phyloP scores from a whole-genome alignment of 2,888 invertebrate species.

The Gonocerus acuteangulatus region DNA sequence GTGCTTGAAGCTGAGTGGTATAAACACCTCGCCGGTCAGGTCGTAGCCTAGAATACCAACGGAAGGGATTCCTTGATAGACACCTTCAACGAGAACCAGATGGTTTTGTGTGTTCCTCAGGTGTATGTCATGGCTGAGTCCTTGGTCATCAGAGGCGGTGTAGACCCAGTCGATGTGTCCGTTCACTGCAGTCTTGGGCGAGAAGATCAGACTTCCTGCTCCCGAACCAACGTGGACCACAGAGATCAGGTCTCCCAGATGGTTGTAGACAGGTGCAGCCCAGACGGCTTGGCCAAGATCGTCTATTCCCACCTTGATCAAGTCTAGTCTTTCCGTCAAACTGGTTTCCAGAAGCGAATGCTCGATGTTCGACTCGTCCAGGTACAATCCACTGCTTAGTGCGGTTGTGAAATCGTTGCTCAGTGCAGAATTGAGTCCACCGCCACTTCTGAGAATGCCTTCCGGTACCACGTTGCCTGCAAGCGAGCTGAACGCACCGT shows the following conservation, averaged over 20 bases:
- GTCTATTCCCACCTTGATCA: neutral
- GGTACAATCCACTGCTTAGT: too few species aligned
- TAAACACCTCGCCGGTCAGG: neutral
- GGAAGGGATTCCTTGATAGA: neutral
- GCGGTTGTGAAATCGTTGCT: too few species aligned
- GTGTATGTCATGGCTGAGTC: neutral
- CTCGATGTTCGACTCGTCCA: too few species aligned
- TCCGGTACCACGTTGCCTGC: too few species aligned
- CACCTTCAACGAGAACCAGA: neutral
- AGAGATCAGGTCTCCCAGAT: neutral
- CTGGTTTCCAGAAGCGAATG: neutral
- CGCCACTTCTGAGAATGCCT: too few species aligned
- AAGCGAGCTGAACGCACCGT: too few species aligned
- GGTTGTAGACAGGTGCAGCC: neutral
- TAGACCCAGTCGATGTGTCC: neutral
- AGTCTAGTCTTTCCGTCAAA: neutral
- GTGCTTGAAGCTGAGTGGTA: constrained; percentile 2
- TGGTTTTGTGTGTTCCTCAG: neutral
- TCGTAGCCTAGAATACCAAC: constrained; percentile 10
- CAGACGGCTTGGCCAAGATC: neutral
- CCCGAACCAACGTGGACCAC: neutral
- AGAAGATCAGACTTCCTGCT: neutral
- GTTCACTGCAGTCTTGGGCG: neutral
- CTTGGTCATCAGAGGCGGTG: neutral
- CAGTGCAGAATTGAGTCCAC: too few species aligned